These are phyloP conservation scores for Reinhardtius hippoglossoides DNA, from an alignment of 2,113 vertebrate genomes.

Conservation along the genomic window DNA sequence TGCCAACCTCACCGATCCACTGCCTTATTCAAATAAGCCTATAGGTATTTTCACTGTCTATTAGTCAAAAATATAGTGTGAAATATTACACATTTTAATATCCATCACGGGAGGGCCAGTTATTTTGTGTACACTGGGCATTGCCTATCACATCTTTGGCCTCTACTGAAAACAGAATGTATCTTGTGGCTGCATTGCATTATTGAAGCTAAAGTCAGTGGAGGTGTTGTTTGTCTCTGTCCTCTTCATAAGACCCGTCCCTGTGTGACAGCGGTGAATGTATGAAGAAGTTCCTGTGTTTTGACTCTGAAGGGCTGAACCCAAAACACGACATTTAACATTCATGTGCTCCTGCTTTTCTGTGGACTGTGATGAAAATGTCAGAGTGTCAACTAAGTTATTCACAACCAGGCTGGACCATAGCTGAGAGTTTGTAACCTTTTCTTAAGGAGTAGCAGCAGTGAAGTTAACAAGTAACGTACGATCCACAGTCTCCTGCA, in stretches of 20 bases:
- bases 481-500: conserved; percentile 39
- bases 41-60: no score
- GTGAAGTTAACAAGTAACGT: conserved; percentile 67
- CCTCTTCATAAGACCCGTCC: conserved; percentile 21
- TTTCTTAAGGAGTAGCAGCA: conserved; percentile 40
- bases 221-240: background rate
- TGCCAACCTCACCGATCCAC: no score
- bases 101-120: no score
- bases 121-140: no score
- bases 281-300: conserved; percentile 58
- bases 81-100: no score
- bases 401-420: conserved; percentile 35
- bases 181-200: conserved; percentile 16
- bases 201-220: conserved; percentile 20
- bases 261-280: conserved; percentile 4
- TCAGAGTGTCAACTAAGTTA: conserved; percentile 46
- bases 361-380: conserved; percentile 54
- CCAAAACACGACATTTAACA: conserved; percentile 63
- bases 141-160: background rate
- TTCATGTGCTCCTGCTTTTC: conserved; percentile 25
- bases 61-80: no score
- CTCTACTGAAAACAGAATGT: background rate
- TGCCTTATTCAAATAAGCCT: no score
- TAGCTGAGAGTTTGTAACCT: conserved; percentile 45
- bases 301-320: conserved; percentile 36